Conservation (phyloP, 2,797 vertebrate species). For the Tenualosa ilisha region DNA sequence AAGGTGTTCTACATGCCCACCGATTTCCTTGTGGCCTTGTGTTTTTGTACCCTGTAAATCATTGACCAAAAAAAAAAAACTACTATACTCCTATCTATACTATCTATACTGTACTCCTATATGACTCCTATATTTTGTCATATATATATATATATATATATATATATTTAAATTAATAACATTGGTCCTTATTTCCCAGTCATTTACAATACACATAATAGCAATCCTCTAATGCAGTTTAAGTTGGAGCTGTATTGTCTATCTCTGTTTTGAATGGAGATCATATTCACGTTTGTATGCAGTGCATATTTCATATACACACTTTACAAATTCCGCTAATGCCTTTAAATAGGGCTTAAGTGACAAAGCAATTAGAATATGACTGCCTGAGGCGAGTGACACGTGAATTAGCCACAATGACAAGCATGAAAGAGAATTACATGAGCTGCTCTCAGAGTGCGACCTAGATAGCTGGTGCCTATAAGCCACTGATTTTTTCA, state of each 20-base stretch:
- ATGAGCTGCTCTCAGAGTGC: slow-evolving; percentile 54
- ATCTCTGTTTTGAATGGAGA: slow-evolving; percentile 19
- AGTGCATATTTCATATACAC: background rate
- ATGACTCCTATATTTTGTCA: too few relatives aligned
- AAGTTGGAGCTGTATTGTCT: background rate
- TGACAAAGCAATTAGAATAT: slow-evolving; percentile 36
- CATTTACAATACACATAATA: background rate
- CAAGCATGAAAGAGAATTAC: slow-evolving; percentile 45
- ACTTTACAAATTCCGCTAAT: slow-evolving; percentile 35
- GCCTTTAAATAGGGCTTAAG: slow-evolving; percentile 23
- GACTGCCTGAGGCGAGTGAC: slow-evolving; percentile 23
- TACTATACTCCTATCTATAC: too few relatives aligned
- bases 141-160: too few relatives aligned
- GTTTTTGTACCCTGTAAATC: too few relatives aligned
- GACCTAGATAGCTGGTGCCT: slow-evolving; percentile 65
- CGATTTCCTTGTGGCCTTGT: too few relatives aligned
- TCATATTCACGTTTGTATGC: background rate
- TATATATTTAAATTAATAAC: background rate
- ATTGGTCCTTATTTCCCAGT: background rate
- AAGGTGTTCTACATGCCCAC: too few relatives aligned
- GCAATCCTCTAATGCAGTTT: background rate
- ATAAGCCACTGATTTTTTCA: slow-evolving; percentile 69
- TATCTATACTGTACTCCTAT: too few relatives aligned
- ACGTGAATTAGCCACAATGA: slow-evolving; percentile 39
- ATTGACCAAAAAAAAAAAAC: too few relatives aligned